Base-by-base conservation (phyloP, 1,140 invertebrate species). In the Hermetia illucens region DNA sequence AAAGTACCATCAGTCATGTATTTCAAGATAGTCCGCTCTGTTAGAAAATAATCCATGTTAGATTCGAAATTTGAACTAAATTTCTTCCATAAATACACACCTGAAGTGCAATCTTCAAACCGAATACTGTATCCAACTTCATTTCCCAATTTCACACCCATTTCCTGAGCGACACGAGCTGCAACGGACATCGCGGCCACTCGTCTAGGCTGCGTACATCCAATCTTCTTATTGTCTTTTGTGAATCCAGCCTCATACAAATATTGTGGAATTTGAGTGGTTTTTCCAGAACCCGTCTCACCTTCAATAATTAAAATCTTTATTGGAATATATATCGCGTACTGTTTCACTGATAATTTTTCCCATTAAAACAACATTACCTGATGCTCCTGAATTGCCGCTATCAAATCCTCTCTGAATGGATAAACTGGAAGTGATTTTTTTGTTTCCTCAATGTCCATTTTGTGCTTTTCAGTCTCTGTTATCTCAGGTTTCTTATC, bases 1-100 rank as follows among this genome's bases (percentile, higher is more conserved):
- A 99, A 61, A 52, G 96, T 98, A 55, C 96, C 96, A 67, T 99
- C 96, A 29, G 96, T 99, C 94, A 99, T 98, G 51, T 99, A 99
- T 65, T 98, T 98, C n/a, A 99, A 77, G 32, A 95, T 67, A 8
- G 96, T 99, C 58, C 90, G 80, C 40, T 91, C 78, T 43, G 21
- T 5, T 25, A 25, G n/a, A 25, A 25, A 8, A 8, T 25, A 25
- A 25, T 25, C 24, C n/a, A 25, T 6, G n/a, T 17, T n/a, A 37
- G 10, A 37, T 37, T 37, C 8, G 17, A 13, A 37, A 15, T 31
- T 37, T 37, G 16, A 31, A 9, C 25, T 10, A 17, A 40, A 35
- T 35, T 19, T 4, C 29, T 17, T 13, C 8, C 15, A 37, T 37
- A 21, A 15, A 12, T 21, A 34, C 32, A 30, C 31, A 45, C 44